Evolutionary conservation across 1,140 invertebrate genomes (phyloP).

Genomic region (Scaptomyza pallida): DNA sequence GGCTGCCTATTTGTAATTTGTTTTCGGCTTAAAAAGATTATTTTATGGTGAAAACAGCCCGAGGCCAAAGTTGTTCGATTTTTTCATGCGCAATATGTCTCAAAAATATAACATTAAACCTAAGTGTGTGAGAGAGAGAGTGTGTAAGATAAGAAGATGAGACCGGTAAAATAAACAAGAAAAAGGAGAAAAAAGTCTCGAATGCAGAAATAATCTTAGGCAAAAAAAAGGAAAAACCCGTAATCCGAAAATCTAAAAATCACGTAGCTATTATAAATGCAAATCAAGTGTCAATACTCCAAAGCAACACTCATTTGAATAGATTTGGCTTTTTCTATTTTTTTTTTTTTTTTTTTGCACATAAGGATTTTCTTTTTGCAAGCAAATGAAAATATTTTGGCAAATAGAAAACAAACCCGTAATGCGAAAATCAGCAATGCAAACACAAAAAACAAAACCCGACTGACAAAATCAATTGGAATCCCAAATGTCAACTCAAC

Average conservation of each 20-base stretch:
- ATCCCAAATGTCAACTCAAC: slow-evolving; percentile 70
- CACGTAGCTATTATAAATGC: slow-evolving; percentile 79
- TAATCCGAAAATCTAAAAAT: slow-evolving; percentile 35
- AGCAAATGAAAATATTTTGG: slow-evolving; percentile 4
- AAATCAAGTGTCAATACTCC: slow-evolving; percentile 78
- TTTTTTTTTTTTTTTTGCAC: slow-evolving; percentile 29
- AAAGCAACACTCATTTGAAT: slow-evolving; percentile 54
- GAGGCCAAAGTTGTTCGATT: slow-evolving; percentile 63
- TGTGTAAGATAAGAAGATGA: slow-evolving; percentile 29
- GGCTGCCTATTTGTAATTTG: slow-evolving; percentile 74
- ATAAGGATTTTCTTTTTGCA: slow-evolving; percentile 42
- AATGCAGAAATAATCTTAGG: slow-evolving; percentile 22
- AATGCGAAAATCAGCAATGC: slow-evolving; percentile 69
- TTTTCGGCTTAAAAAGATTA: slow-evolving; percentile 81
- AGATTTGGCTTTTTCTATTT: too few species aligned
- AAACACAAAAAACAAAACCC: slow-evolving; percentile 49
- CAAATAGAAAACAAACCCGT: slow-evolving; percentile 38
- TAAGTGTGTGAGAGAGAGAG: slow-evolving; percentile 19
- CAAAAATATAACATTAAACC: slow-evolving; percentile 11
- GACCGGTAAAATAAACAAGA: slow-evolving; percentile 25
- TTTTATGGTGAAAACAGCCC: slow-evolving; percentile 80
- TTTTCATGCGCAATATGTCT: slow-evolving; percentile 73
- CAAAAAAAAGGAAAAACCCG: not conserved
- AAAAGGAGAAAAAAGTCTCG: not conserved
- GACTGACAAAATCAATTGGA: slow-evolving; percentile 60